Evolutionary conservation across 2,888 invertebrate genomes (phyloP).

Genomic region (Timema cristinae): DNA sequence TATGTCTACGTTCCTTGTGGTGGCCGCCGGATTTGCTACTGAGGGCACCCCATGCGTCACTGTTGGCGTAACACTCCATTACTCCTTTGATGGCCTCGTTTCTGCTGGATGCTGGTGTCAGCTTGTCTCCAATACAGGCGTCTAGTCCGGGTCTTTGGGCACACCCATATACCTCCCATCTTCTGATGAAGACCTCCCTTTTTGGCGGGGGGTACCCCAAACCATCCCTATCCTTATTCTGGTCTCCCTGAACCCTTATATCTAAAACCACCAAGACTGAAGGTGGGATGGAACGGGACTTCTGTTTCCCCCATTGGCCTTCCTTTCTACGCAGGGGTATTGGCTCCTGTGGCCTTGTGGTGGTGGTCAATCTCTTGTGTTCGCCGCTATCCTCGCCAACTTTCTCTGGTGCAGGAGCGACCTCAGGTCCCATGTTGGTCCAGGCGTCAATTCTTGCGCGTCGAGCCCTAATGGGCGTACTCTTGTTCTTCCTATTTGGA

Average conservation of each 20-base stretch:
- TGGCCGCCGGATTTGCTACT: neutral
- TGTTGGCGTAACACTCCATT: constrained; percentile 63
- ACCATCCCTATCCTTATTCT: constrained; percentile 51
- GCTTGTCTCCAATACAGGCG: constrained; percentile 63
- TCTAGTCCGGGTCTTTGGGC: constrained; percentile 63
- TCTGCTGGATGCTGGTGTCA: constrained; percentile 69
- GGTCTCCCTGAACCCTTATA: constrained; percentile 47
- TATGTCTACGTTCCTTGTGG: neutral
- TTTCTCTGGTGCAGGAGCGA: constrained; percentile 49
- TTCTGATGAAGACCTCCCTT: constrained; percentile 58
- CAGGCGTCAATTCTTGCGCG: constrained; percentile 38
- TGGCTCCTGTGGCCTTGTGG: constrained; percentile 54
- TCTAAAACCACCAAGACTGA: constrained; percentile 43
- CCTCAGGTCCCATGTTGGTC: constrained; percentile 39
- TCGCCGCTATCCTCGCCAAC: constrained; percentile 52
- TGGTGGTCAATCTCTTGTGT: constrained; percentile 53
- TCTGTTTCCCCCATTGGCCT: constrained; percentile 57
- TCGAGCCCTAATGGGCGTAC: constrained; percentile 53
- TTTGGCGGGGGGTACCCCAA: constrained; percentile 62
- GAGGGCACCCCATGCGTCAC: constrained; percentile 49
- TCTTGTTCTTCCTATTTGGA: constrained; percentile 58
- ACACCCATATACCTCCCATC: constrained; percentile 54
- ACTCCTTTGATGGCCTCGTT: constrained; percentile 62
- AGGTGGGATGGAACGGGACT: constrained; percentile 23
- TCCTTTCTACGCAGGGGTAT: constrained; percentile 49